Evolutionary conservation across 2,113 vertebrate species (phyloP).

Genomic region (Alaudala cheleensis): DNA sequence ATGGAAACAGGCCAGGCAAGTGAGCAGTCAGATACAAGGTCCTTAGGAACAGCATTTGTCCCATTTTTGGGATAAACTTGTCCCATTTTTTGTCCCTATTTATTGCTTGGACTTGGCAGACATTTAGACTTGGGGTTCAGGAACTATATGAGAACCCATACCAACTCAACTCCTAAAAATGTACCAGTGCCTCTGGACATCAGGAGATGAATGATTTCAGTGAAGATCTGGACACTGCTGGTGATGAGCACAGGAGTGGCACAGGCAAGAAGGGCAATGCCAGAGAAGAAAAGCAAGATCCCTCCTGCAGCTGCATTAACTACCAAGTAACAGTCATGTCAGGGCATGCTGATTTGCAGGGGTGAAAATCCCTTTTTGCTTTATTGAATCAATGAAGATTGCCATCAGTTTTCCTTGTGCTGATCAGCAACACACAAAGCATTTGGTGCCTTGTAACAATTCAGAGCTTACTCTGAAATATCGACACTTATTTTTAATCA

Average conservation of each 20-base stretch:
- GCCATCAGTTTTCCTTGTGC: background rate
- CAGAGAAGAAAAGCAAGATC: background rate
- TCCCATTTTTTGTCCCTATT: background rate
- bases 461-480: background rate
- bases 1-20: background rate
- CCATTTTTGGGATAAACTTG: background rate
- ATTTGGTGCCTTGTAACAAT: background rate
- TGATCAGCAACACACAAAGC: background rate
- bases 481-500: background rate
- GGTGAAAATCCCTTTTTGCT: background rate
- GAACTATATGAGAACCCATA: background rate
- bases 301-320: background rate
- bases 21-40: fast-evolving
- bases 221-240: background rate
- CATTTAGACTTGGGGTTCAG: background rate
- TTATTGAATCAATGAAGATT: background rate
- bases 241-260: background rate
- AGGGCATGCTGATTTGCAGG: background rate
- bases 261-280: too few relatives aligned
- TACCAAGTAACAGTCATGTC: background rate
- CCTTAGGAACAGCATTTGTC: background rate
- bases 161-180: too few relatives aligned
- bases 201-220: background rate
- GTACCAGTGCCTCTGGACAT: background rate
- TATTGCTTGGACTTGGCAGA: background rate